Percentiles rank a stretch among this genome's conserved stretches.
These are phyloP conservation scores for Magallana nippona DNA, from an alignment of 2,888 invertebrate genomes.

Conservation along the genomic window DNA sequence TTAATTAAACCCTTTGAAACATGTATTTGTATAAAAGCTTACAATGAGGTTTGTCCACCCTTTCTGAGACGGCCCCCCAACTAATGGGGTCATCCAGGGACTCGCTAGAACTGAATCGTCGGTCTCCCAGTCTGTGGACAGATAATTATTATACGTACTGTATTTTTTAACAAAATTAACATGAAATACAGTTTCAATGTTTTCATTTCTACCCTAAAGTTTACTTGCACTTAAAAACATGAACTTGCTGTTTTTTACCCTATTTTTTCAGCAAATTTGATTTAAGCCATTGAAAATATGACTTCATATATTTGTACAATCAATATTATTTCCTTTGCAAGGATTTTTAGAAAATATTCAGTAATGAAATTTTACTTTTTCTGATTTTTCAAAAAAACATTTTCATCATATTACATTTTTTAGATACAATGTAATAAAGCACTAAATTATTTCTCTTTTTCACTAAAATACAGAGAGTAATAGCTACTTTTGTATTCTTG, in stretches of 20 bases:
- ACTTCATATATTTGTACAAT: too few species aligned
- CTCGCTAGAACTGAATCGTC: constrained; percentile 72
- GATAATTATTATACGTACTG: background rate
- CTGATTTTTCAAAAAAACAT: background rate
- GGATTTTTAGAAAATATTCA: too few species aligned
- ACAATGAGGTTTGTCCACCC: constrained; percentile 63
- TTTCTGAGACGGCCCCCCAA: constrained; percentile 75
- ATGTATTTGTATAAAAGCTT: constrained; percentile 6
- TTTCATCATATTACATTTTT: background rate
- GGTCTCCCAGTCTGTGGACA: constrained; percentile 69
- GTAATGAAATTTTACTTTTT: background rate
- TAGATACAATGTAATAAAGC: too few species aligned
- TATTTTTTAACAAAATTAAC: too few species aligned
- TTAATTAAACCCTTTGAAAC: too few species aligned
- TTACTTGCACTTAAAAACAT: too few species aligned
- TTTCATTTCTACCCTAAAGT: too few species aligned
- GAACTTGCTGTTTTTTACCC: too few species aligned
- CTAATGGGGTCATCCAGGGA: constrained; percentile 73
- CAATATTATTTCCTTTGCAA: too few species aligned
- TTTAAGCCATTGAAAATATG: background rate
- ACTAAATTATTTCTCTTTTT: background rate
- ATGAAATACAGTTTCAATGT: too few species aligned
- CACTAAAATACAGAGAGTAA: background rate
- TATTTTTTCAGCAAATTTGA: too few species aligned
- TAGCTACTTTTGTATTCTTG: constrained; percentile 78